A percentile compares a stretch with the other conserved stretches of the same genome.
Evolutionary conservation across 2,113 vertebrate species (phyloP).

Genomic region (Camelus dromedarius): DNA sequence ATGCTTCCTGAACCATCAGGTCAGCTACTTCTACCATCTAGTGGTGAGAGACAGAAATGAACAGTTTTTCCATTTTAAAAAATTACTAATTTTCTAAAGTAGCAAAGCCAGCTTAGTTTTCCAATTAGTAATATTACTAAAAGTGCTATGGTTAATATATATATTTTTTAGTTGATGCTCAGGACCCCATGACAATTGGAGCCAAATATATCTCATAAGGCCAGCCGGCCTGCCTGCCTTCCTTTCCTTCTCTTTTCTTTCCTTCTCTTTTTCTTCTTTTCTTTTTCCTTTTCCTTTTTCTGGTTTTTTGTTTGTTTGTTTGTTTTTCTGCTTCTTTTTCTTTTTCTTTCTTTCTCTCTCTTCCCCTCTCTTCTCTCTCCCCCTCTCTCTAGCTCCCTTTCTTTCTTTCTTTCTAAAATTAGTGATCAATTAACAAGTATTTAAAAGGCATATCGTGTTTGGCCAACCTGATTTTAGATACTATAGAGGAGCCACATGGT

Average conservation of each 20-base stretch:
- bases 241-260: not conserved
- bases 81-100: not conserved
- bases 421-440: not conserved
- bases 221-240: not conserved
- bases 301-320: not conserved
- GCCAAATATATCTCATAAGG: not conserved
- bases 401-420: not conserved
- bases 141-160: not conserved
- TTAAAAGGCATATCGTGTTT: not conserved
- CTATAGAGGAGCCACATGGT: not conserved
- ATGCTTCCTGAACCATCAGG: not conserved
- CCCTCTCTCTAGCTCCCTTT: no score
- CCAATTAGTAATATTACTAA: not conserved
- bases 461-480: not conserved
- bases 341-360: not conserved
- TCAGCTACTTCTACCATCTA: conserved; percentile 85
- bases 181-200: not conserved
- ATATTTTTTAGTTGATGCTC: not conserved
- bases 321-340: not conserved
- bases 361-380: no score
- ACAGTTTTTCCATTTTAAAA: not conserved
- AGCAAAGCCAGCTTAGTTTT: conserved; percentile 34
- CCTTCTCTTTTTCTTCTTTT: no score
- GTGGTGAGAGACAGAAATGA: conserved; percentile 54
- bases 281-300: not conserved